These are phyloP conservation scores for Andricus grossulariae DNA, from an alignment of 1,140 invertebrate species.

Conservation along the genomic window DNA sequence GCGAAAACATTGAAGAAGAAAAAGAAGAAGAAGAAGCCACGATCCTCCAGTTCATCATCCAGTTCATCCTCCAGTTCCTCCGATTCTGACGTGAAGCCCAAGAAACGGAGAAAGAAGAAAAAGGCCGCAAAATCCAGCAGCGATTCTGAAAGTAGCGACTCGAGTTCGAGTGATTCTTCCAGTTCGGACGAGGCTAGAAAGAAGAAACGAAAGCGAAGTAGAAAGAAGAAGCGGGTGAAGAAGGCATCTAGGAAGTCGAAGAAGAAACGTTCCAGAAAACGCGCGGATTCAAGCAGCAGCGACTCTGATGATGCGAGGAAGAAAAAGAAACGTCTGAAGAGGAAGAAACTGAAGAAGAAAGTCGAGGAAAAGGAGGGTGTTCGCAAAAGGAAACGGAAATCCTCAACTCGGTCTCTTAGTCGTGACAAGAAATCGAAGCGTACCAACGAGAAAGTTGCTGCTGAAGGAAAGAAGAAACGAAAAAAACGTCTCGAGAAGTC, in stretches of 20 bases:
- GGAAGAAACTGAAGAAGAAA: constrained; percentile 51
- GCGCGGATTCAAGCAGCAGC: constrained; percentile 65
- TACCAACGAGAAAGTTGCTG: neutral
- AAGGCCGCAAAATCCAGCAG: constrained; percentile 49
- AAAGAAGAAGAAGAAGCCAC: constrained; percentile 55
- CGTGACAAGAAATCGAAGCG: constrained; percentile 4
- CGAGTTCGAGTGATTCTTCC: constrained; percentile 52
- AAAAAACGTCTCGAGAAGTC: constrained; percentile 23
- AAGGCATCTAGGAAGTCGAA: constrained; percentile 54
- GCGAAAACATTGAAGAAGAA: constrained; percentile 51
- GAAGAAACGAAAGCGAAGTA: constrained; percentile 58
- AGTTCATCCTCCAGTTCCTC: constrained; percentile 64
- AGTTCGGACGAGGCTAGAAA: constrained; percentile 60
- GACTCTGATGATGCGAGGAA: constrained; percentile 55
- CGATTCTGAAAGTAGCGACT: constrained; percentile 58
- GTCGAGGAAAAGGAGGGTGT: constrained; percentile 44
- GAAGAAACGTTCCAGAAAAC: constrained; percentile 58
- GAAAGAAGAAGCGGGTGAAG: constrained; percentile 63
- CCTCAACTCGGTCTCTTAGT: constrained; percentile 16
- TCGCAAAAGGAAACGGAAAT: constrained; percentile 38
- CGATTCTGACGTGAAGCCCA: constrained; percentile 60
- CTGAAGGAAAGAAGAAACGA: neutral
- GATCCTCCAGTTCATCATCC: constrained; percentile 53
- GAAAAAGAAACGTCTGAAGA: constrained; percentile 47
- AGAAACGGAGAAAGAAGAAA: constrained; percentile 49